Evolutionary conservation across 2,888 invertebrate genomes (phyloP), one percentile per base, ranked within the genome.

Genomic region (Cephus spinipes): DNA sequence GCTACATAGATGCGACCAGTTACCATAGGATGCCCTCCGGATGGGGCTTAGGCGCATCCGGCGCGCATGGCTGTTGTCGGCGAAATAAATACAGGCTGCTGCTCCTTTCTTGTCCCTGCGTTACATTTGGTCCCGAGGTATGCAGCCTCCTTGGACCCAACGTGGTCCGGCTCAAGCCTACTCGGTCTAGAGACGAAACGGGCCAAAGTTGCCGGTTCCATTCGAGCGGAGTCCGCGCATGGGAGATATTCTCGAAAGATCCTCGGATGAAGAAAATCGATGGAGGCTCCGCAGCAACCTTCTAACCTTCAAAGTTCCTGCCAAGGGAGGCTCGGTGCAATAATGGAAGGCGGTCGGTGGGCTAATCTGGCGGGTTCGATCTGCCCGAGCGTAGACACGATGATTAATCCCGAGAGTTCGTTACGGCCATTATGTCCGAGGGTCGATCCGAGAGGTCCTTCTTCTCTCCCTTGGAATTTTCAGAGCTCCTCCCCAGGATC

Each of bases 1-100:
- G 71, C 71, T 71, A 30, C 71, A n/a, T 40, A 40, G 40, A 40
- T 40, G n/a, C 71, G 71, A n/a, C 15, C 71, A 32, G 32, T 30
- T 30, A 32, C 71, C 71, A 31, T 71, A 12, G 71, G 71, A 30
- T 30, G 32, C 71, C 32, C 30, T 30, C 4, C 71, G 71, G 32
- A 30, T n/a, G 32, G 71, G 71, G 71, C 71, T 71, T 71, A 71
- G 71, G 32, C 30, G 71, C 71, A 71, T 71, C 71, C 71, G 71
- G 71, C 32, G 71, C 15, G 71, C 71, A 71, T n/a, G 71, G 71
- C 31, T 71, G 71, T 32, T 71, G 31, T 71, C 71, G 71, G 71
- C 71, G 71, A 71, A 71, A 71, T 71, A 71, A 71, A 71, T 71
- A 32, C 31, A 71, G 32, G 71, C 71, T 30, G 71, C n/a, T 30